Evolutionary conservation across 2,797 vertebrate species (phyloP), one percentile per base, ranked within the genome.

Genomic region (Syngnathus rostellatus): DNA sequence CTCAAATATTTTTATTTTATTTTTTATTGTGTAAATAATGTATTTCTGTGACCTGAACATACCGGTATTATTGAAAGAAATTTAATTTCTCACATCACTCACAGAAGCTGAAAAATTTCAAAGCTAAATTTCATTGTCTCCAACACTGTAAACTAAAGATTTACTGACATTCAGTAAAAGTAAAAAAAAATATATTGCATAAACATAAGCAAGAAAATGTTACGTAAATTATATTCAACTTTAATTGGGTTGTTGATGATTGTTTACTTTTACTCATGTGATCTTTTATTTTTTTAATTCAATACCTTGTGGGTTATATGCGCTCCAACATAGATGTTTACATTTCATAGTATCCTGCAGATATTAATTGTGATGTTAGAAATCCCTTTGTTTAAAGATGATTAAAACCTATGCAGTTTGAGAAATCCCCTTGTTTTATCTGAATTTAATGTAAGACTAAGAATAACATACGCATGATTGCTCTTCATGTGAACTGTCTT

Each of bases 291-390:
- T 62, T 21, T 9, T 2, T 8, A 21, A 41, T 45, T 16, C 21
- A 40, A 45, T 38, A 38, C 12, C 43, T 8, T 11, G n/a, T 72
- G n/a, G 70, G 17, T 69, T 64, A 41, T 81, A 78, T 83, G 77
- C 79, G 81, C 75, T 78, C 71, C 62, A 70, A 73, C 39, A 63
- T 64, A 2, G 68, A 45, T 45, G 73, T 83, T 80, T 78, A 81
- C 73, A 74, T 81, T 84, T 73, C 46, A 68, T 16, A 19, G 8
- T 64, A 58, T 74, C 51, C 53, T 82, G 73, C 72, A 75, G 63
- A 40, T 72, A 59, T 70, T 65, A 5, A 68, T 68, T 48, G 63
- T 10, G 63, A 55, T 55, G 31, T 25, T 31, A 23, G 63, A 60
- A 60, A 41, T n/a, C 6, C 0, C 31, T 41, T 21, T 64, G 40